A percentile compares a stretch with the other conserved stretches of the same genome.
phyloP scores from a whole-genome alignment of 2,888 invertebrate genomes.

The Eupithecia subumbrata region DNA sequence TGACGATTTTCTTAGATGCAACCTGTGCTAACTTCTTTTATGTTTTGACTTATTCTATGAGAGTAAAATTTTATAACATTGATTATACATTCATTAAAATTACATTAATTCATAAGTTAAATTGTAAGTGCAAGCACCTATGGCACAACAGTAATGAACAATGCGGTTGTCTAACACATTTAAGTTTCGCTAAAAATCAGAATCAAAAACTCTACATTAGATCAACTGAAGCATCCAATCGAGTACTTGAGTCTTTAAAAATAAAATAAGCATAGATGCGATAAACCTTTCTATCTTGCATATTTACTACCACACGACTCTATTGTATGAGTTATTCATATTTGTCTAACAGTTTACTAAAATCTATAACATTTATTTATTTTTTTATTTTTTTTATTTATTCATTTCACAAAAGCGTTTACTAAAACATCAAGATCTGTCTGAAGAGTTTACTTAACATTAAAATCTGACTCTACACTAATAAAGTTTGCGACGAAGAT shows the following conservation, averaged over 20 bases:
- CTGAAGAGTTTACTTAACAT: not conserved
- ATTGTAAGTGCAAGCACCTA: not conserved
- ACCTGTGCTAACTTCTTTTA: not conserved
- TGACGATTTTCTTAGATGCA: not conserved
- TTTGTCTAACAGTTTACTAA: not conserved
- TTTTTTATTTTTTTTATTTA: too few relatives aligned
- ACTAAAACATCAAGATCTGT: not conserved
- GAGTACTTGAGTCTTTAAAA: not conserved
- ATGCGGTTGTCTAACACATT: not conserved
- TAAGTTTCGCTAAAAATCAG: not conserved
- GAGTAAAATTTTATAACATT: constrained; percentile 1
- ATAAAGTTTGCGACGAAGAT: not conserved
- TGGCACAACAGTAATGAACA: not conserved
- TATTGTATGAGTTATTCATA: not conserved
- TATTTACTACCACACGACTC: not conserved
- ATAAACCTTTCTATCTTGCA: not conserved
- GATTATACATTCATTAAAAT: not conserved
- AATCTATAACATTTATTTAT: not conserved
- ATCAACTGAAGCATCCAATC: not conserved
- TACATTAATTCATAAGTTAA: too few relatives aligned
- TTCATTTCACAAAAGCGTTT: not conserved
- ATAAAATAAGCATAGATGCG: not conserved
- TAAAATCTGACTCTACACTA: not conserved
- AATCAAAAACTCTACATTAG: not conserved
- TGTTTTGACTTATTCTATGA: not conserved